These are phyloP conservation scores for Drosophila kanapiae DNA, from an alignment of 1,140 invertebrate species.

Conservation along the genomic window DNA sequence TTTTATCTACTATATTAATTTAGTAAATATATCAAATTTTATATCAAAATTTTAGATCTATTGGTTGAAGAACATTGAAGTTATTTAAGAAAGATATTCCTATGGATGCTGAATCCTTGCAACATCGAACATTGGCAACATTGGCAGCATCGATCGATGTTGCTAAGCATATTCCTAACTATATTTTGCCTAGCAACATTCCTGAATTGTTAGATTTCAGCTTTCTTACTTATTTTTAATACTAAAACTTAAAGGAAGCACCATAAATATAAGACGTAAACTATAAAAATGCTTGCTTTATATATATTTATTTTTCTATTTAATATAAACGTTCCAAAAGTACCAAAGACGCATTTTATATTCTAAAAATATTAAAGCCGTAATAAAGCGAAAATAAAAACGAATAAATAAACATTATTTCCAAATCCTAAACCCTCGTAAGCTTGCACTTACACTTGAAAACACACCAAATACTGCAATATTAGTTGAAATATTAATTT, in stretches of 20 bases:
- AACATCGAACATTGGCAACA: background rate
- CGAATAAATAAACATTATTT: background rate
- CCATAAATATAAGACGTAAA: no score
- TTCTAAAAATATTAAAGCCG: background rate
- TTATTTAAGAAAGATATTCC: background rate
- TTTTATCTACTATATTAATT: no score
- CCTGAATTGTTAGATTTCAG: background rate
- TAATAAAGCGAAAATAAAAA: background rate
- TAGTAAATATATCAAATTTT: no score
- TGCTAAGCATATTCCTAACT: background rate
- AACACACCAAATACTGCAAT: background rate
- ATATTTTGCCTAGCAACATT: background rate
- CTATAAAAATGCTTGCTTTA: background rate
- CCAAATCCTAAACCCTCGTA: background rate
- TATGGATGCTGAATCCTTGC: background rate
- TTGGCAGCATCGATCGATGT: background rate
- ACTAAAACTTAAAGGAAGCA: background rate
- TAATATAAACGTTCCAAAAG: background rate
- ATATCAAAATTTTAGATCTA: background rate
- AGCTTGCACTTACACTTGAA: background rate
- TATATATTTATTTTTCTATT: no score
- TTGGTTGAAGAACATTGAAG: background rate
- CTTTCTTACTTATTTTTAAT: background rate
- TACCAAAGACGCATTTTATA: no score
- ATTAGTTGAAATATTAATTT: slow-evolving; percentile 12